These are phyloP conservation scores for Patagioenas fasciata DNA, from an alignment of 2,113 vertebrate genomes.

Conservation along the genomic window DNA sequence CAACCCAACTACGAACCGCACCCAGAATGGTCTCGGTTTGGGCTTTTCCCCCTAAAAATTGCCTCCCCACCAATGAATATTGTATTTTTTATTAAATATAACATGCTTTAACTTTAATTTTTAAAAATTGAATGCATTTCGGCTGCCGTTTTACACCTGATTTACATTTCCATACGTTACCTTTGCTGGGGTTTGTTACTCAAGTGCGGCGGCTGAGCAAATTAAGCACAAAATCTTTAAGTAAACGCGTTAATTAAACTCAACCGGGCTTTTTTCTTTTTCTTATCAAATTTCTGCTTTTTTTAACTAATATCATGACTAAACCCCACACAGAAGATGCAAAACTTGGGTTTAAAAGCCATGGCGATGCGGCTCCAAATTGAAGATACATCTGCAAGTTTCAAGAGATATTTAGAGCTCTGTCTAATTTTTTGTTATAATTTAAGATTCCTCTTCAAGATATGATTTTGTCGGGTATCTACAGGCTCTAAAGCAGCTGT, in stretches of 20 bases:
- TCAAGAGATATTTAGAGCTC: background rate
- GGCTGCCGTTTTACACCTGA: background rate
- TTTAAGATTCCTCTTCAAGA: rapidly evolving
- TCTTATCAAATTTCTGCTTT: too few species aligned
- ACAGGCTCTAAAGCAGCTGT: background rate
- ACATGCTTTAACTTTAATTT: too few species aligned
- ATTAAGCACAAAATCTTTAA: background rate
- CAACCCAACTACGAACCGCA: background rate
- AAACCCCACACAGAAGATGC: too few species aligned
- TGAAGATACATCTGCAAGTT: too few species aligned
- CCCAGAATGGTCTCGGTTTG: too few species aligned
- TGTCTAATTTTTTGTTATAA: background rate
- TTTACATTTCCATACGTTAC: background rate
- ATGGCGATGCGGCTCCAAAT: too few species aligned
- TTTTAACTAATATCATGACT: too few species aligned
- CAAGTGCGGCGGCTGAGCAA: background rate
- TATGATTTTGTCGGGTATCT: background rate
- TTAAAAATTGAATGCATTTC: background rate
- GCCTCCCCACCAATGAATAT: too few species aligned
- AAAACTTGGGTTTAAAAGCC: too few species aligned
- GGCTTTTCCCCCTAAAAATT: background rate
- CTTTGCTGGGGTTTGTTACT: background rate
- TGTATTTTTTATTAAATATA: too few species aligned
- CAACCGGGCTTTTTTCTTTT: too few species aligned
- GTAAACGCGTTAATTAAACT: too few species aligned